Percentiles rank a stretch among this genome's conserved stretches.
These are phyloP conservation scores for Kryptolebias ocellatus DNA, from an alignment of 2,797 vertebrate genomes.

Conservation along the genomic window DNA sequence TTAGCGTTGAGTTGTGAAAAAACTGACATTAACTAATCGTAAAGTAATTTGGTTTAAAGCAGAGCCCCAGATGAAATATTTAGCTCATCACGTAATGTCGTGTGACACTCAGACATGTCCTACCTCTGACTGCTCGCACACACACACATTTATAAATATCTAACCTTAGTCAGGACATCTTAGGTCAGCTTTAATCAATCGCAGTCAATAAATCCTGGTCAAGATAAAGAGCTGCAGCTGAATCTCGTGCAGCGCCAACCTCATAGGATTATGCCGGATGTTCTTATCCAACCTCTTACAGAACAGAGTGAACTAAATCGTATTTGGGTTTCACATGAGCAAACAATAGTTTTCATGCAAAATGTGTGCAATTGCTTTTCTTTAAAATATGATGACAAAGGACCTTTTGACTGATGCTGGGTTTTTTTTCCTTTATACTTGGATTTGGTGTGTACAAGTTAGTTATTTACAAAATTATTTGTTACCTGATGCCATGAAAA, in stretches of 20 bases:
- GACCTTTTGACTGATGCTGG: not conserved
- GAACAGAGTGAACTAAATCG: conserved; percentile 12
- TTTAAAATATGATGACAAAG: not conserved
- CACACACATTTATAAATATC: conserved; percentile 28
- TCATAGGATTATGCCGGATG: conserved; percentile 57
- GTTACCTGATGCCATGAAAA: no score
- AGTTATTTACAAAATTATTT: no score
- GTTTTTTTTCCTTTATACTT: no score
- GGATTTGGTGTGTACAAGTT: no score
- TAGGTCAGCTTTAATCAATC: conserved; percentile 45
- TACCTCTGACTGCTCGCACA: conserved; percentile 19
- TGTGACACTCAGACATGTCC: conserved; percentile 20
- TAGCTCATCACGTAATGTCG: conserved; percentile 27
- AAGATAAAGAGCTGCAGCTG: conserved; percentile 42
- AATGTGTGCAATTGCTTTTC: not conserved
- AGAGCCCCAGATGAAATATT: conserved; percentile 32
- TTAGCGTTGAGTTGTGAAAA: conserved; percentile 24
- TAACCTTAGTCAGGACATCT: conserved; percentile 26
- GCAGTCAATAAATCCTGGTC: conserved; percentile 46
- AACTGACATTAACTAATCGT: conserved; percentile 40
- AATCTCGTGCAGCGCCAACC: conserved; percentile 43
- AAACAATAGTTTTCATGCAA: conserved; percentile 3
- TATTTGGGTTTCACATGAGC: conserved; percentile 12
- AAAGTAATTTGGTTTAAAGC: conserved; percentile 27
- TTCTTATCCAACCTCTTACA: conserved; percentile 28